Base-by-base conservation (phyloP, 1,140 invertebrate species). In the Phymorhynchus buccinoides region DNA sequence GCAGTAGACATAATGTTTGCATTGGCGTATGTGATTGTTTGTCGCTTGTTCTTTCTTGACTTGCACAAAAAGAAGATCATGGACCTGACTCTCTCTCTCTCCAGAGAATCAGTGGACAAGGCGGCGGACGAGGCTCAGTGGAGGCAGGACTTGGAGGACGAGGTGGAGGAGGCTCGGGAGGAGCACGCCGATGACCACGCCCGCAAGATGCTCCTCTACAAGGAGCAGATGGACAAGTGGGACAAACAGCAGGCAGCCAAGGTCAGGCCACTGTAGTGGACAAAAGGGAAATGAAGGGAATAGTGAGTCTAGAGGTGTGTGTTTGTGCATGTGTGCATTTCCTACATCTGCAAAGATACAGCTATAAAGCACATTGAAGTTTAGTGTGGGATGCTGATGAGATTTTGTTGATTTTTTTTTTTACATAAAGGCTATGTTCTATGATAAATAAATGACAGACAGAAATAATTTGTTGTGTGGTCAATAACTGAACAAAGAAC, bases 121-220 rank as follows among this genome's bases (percentile, higher is more conserved):
- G 87, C 87, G 27, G 86, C 88, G 80, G 94, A 94, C 83, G 89
- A 92, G 86, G 81, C 87, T 62, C 73, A 84, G 18, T 94, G 94
- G 93, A 90, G 94, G 84, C 88, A 91, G 84, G 93, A 94, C 77
- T 90, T 95, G 30, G 90, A 93, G 48, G 92, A 94, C 80, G 94
- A 95, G 86, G 68, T 94, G n/a, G 89, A 93, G 82, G 94, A 95
- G 87, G 82, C 93, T 42, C 88, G 90, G 80, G 93, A 94, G 87
- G 94, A 94, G 84, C 89, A 91, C 88, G 90, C 92, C 83, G 90
- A 93, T 42, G 89, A 92, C 44, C 92, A 90, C 78, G 87, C 91
- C 77, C 89, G 89, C 44, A 89, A 91, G 48, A 87, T 89, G 89
- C 75, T 86, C 27, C 85, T 91, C 14, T 94, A 93, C 87, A 90